These are phyloP conservation scores for Columba livia DNA, from an alignment of 2,113 vertebrate species.

Conservation along the genomic window DNA sequence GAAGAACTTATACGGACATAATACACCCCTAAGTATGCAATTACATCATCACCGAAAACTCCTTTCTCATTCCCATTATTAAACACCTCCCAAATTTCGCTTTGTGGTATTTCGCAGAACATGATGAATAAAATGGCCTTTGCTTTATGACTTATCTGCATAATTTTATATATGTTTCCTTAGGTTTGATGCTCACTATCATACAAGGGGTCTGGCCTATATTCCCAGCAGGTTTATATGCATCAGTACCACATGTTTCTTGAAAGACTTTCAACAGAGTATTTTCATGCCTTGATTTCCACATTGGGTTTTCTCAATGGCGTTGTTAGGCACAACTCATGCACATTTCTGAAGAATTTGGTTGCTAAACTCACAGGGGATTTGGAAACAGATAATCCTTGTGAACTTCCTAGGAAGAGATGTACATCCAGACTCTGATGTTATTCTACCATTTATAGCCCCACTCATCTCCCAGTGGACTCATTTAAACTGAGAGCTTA, in stretches of 20 bases:
- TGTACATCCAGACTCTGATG: background rate
- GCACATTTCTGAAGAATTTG: background rate
- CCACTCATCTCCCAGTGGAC: background rate
- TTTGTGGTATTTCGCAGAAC: background rate
- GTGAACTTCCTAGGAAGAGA: background rate
- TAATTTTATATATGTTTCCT: background rate
- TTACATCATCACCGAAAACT: background rate
- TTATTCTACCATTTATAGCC: background rate
- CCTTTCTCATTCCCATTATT: background rate
- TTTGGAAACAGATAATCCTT: background rate
- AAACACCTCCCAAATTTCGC: background rate
- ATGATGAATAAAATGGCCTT: background rate
- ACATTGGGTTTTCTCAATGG: background rate
- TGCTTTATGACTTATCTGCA: background rate
- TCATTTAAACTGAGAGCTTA: background rate
- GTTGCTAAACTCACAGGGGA: background rate
- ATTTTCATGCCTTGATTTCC: background rate
- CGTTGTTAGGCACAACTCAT: background rate
- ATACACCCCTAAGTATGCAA: accelerated
- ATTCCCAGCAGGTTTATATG: background rate
- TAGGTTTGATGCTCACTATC: background rate
- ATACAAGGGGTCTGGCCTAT: accelerated
- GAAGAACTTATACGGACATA: background rate
- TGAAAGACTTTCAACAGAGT: background rate
- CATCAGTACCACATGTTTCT: background rate